A percentile compares a stretch with the other conserved stretches of the same genome.
phyloP scores from a whole-genome alignment of 2,888 invertebrate genomes.

The Lacanobia oleracea region DNA sequence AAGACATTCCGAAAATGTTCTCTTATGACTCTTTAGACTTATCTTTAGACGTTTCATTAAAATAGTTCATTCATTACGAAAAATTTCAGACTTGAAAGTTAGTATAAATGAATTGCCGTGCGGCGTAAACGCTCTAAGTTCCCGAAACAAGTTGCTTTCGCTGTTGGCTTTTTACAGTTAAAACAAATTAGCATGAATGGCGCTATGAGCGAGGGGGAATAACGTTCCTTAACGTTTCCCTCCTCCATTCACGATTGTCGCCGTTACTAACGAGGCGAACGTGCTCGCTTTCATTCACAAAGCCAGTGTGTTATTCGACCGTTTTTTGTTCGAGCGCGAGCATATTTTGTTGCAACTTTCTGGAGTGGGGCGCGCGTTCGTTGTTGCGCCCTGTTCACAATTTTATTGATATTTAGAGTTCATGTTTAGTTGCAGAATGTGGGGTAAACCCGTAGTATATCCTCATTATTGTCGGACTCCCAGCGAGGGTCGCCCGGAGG shows the following conservation, averaged over 20 bases:
- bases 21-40: no score
- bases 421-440: neutral
- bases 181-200: neutral
- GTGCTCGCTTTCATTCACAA: neutral
- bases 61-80: no score
- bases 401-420: neutral
- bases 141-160: neutral
- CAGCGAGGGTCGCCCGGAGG: no score
- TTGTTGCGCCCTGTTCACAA: neutral
- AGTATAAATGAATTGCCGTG: no score
- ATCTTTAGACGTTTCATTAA: no score
- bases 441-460: neutral
- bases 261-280: neutral
- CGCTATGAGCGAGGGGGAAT: neutral
- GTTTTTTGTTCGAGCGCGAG: neutral
- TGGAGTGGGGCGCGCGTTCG: neutral
- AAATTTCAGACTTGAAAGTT: no score
- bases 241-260: neutral
- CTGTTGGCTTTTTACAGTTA: neutral
- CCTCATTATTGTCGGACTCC: neutral
- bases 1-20: no score
- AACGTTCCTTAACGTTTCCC: neutral
- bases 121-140: no score
- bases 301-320: neutral
- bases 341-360: neutral